Evolutionary conservation across 2,113 vertebrate genomes (phyloP).

Genomic region (Petroica traversi): DNA sequence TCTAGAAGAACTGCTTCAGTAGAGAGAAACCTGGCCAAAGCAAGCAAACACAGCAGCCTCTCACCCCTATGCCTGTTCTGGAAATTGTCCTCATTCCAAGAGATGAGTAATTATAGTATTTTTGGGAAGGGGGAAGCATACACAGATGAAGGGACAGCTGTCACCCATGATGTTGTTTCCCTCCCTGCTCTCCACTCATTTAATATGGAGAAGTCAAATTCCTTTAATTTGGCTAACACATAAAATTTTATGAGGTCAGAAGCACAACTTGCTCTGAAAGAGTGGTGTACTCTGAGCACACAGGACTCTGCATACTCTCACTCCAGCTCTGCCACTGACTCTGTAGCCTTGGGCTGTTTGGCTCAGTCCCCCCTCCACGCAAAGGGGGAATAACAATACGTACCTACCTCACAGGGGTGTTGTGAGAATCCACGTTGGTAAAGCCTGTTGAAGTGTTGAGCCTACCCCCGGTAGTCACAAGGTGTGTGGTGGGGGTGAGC

Average conservation of each 20-base stretch:
- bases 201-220: background rate
- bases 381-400: slow-evolving; percentile 46
- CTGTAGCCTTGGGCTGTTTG: slow-evolving; percentile 56
- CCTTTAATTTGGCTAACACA: background rate
- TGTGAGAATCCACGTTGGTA: slow-evolving; percentile 47
- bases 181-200: background rate
- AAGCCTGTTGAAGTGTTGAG: slow-evolving; percentile 44
- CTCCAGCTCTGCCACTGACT: slow-evolving; percentile 56
- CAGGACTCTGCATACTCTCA: slow-evolving; percentile 55
- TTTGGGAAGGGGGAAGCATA: background rate
- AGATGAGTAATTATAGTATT: background rate
- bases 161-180: background rate
- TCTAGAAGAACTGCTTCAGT: background rate
- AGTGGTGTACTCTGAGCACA: slow-evolving; percentile 52
- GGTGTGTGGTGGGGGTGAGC: slow-evolving; percentile 29
- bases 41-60: background rate
- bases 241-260: background rate
- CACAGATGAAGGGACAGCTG: background rate
- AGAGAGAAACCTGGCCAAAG: slow-evolving; percentile 22
- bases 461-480: background rate
- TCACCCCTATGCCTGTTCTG: background rate
- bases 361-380: slow-evolving; percentile 41
- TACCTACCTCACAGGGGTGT: slow-evolving; percentile 15
- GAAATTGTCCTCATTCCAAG: slow-evolving; percentile 5
- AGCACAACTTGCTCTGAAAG: slow-evolving; percentile 23